Base-by-base conservation (phyloP, 2,888 invertebrate genomes). In the Protophormia terraenovae region DNA sequence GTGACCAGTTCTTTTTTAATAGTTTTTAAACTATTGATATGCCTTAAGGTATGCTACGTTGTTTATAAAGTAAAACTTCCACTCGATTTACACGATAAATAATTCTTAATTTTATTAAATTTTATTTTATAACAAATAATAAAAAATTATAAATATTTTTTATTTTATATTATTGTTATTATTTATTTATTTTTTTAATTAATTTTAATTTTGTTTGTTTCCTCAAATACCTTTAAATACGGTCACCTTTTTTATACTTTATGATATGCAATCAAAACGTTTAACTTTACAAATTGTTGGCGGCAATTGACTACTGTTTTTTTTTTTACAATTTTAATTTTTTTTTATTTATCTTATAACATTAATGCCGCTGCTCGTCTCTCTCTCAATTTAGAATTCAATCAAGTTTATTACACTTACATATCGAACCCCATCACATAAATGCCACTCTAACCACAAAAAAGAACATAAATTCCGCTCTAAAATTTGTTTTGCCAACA, bases 271-370 rank as follows among this genome's bases (percentile, higher is more conserved):
- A 87, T 88, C 87, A 87, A 83, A 88, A 83, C 87, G 87, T 88
- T 88, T 88, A 88, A 83, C 87, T 83, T 87, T 86, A 86, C 87
- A 87, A 87, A 87, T 87, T 86, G 84, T 85, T 80, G 86, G 77
- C 84, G 78, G 86, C 82, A 75, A 60, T 72, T 67, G 79, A 86
- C 88, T 87, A 87, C 88, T 82, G 88, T 86, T 75, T 83, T 71
- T 83, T 77, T 35, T 16, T 19, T 66, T 60, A 62, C 10, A 14
- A 14, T 62, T 60, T 35, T 6, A 19, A 47, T 58, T 67, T 35
- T 50, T 53, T 64, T 14, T n/a, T 29, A 10, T 58, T 38, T 22
- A 22, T 24, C 24, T 45, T 47, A 1, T 38, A 19, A 6, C n/a
- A 41, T 10, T 58, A 24, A 10, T 41, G 14, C 19, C 38, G 50